Base-by-base conservation (phyloP, 2,888 invertebrate species). In the Drosophila neoperkinsi region DNA sequence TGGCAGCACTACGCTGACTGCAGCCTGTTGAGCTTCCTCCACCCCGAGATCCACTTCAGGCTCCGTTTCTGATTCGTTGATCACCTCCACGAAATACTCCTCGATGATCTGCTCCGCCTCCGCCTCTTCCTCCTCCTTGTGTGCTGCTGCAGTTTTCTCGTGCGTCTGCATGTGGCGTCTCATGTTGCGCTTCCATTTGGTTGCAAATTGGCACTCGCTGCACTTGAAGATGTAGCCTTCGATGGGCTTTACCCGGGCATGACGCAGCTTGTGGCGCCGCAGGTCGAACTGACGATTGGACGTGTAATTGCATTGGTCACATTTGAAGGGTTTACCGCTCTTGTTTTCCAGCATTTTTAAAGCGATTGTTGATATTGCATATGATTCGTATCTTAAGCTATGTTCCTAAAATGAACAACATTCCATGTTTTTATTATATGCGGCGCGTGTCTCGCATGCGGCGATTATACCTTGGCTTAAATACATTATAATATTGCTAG, bases 121-220 rank as follows among this genome's bases (percentile, higher is more conserved):
- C 0, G 5, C 33, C 0, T n/a, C 60, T 6, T 46, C 21, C 7
- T 46, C 43, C 7, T 4, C 21, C 13, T 7, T 46, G 21, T 13
- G 46, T 21, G 46, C 46, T 21, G 7, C 13, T 25, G 16, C 9
- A 16, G 16, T 7, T 9, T 28, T 67, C 3, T 18, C 28, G 53
- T 78, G 78, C 9, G n/a, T 68, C 10, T n/a, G 33, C 77, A 72
- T 72, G 28, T 79, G 79, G 3, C 71, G 77, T 13, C 41, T 53
- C 31, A 80, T 49, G 38, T 79, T 79, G 3, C 80, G 68, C 11
- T 72, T 79, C 56, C 59, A 80, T 18, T 79, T 79, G 1, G 77
- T 80, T 0, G 53, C 34, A 25, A 76, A 80, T 2, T 56, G 0
- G 21, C 79, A 79, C 16, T 63, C 51, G 33, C 1, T 56, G 60